Percentiles rank a stretch among this genome's conserved stretches.
These are phyloP conservation scores for Hozukius guyotensis DNA, from an alignment of 2,797 vertebrate genomes.

Conservation along the genomic window DNA sequence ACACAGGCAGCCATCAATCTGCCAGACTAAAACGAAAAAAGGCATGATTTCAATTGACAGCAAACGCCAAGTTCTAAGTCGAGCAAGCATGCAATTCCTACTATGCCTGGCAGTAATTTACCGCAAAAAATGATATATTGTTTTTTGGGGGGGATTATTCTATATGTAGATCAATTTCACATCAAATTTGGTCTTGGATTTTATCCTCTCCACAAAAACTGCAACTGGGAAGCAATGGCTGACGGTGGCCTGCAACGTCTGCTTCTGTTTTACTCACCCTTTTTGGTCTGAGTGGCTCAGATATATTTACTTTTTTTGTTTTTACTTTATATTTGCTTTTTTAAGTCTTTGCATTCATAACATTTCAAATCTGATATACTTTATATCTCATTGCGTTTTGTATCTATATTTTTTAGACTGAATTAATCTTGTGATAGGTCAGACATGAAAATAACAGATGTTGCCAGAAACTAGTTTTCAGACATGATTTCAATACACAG, in stretches of 20 bases:
- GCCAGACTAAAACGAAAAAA: conserved; percentile 39
- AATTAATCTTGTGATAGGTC: neutral
- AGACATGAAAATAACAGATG: neutral
- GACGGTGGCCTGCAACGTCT: neutral
- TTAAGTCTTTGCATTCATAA: neutral
- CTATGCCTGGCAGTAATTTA: neutral
- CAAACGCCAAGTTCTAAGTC: neutral
- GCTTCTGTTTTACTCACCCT: neutral
- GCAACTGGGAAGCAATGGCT: neutral
- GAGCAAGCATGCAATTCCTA: neutral
- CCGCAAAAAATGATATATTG: neutral
- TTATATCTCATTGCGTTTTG: neutral
- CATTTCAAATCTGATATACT: too few relatives aligned
- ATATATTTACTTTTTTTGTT: neutral
- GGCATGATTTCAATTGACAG: neutral
- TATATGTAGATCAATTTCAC: too few relatives aligned
- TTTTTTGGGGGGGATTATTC: neutral
- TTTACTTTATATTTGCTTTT: neutral
- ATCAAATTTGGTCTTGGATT: neutral
- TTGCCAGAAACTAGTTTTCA: neutral
- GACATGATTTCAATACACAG: neutral
- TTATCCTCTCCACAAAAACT: neutral
- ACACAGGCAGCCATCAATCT: conserved; percentile 73
- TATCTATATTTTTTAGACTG: neutral
- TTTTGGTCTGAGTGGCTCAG: neutral